Base-by-base conservation (phyloP, 1,140 invertebrate genomes). In the Caenorhabditis remanei region DNA sequence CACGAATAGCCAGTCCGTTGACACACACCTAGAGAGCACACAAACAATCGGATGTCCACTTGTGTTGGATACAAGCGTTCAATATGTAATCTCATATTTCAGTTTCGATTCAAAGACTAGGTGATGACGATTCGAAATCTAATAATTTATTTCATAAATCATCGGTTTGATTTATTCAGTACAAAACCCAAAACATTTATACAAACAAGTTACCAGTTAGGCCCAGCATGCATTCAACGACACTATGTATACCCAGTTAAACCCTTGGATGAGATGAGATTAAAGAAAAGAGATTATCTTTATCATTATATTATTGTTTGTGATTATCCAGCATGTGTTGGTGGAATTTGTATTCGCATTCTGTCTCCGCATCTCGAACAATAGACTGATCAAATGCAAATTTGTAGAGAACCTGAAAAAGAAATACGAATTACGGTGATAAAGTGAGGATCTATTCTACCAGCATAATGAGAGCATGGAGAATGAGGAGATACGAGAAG, bases 281-380 rank as follows among this genome's bases (percentile, higher is more conserved):
- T 46, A 71, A 19, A 43, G 8, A 46, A 16, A n/a, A 46, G 19
- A 19, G 9, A 46, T 19, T 43, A 14, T 11, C 8, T n/a, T 43
- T 46, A 63, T 63, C 16, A 8, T 9, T 2, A 32, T 32, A 63
- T 71, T 46, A 71, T 71, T 53, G 32, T 58, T 71, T 43, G 50
- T 88, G 87, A 14, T 88, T 85, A 11, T 88, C 83, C 83, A 82
- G 24, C 87, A 88, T 88, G 53, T 88, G 87, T 24, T 88, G 61
- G 9, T 53, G 85, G 67, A 88, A 88, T 19, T 85, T 82, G 46
- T 88, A 85, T 56, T 71, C 87, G 41, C 87, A 88, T 32, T 88
- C 83, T n/a, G 87, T 79, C 24, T 85, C 55, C 14, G 67, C 71
- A n/a, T 65, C 65, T 16, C 56, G 82, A 48, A 65, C 87, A 11